phyloP scores from a whole-genome alignment of 2,797 vertebrate species.

The Sphenodon punctatus region DNA sequence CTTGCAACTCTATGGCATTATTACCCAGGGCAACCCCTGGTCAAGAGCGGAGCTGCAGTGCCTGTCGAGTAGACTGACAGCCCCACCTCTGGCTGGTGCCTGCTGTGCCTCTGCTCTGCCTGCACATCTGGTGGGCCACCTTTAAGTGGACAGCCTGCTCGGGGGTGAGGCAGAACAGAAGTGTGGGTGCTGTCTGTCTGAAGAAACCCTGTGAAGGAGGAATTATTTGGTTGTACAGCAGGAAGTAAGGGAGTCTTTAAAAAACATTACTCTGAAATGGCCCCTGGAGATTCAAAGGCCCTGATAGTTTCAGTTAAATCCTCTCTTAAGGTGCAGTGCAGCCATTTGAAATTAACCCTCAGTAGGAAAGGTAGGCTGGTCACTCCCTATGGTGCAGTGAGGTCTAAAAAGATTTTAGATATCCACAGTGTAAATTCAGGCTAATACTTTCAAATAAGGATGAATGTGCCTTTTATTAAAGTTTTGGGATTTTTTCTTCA shows the following conservation, averaged over 20 bases:
- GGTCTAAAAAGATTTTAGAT: neutral
- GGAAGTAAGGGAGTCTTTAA: neutral
- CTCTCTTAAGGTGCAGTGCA: neutral
- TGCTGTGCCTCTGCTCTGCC: too few species aligned
- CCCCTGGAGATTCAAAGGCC: constrained; percentile 12
- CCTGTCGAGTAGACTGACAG: too few species aligned
- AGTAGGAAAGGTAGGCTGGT: neutral
- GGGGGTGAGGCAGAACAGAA: too few species aligned
- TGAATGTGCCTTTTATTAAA: neutral
- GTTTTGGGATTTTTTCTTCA: too few species aligned
- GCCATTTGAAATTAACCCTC: constrained; percentile 16
- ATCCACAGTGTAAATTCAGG: constrained; percentile 4
- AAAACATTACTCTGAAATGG: neutral
- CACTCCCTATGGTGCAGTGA: neutral
- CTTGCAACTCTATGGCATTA: too few species aligned
- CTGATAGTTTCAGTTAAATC: neutral
- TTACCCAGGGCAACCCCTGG: too few species aligned
- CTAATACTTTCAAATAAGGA: neutral
- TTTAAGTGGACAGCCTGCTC: too few species aligned
- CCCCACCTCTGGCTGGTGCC: too few species aligned
- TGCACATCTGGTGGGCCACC: too few species aligned
- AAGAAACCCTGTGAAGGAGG: too few species aligned
- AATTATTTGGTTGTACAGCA: constrained; percentile 9
- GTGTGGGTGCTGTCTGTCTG: too few species aligned
- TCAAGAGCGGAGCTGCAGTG: too few species aligned